These are phyloP conservation scores for Hiodon tergisus DNA, from an alignment of 2,113 vertebrate species.

Conservation along the genomic window DNA sequence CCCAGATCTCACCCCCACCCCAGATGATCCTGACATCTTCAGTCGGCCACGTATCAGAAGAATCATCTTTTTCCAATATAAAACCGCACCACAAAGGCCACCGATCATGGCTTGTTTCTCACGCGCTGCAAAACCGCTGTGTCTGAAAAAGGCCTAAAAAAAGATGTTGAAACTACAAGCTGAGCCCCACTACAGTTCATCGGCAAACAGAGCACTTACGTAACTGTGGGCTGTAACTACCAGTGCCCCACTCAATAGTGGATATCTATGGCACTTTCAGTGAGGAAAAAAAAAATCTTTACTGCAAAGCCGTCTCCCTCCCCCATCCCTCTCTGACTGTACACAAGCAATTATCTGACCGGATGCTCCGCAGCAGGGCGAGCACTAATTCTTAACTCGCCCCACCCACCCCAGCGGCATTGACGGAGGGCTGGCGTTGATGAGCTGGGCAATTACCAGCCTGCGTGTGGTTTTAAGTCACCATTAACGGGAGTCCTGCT, in stretches of 20 bases:
- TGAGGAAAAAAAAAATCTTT: slow-evolving; percentile 28
- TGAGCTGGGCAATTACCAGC: slow-evolving; percentile 31
- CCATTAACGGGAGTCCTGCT: not conserved
- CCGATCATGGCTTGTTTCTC: too few species aligned
- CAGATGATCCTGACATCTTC: too few species aligned
- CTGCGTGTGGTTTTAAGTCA: not conserved
- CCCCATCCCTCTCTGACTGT: slow-evolving; percentile 15
- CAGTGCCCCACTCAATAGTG: slow-evolving; percentile 2
- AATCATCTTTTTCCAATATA: too few species aligned
- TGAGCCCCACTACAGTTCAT: too few species aligned
- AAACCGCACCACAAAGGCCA: too few species aligned
- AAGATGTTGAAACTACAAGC: too few species aligned
- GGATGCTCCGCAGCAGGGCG: slow-evolving; percentile 14
- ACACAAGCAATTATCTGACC: slow-evolving; percentile 28
- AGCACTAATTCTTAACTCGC: slow-evolving; percentile 30
- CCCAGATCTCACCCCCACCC: too few species aligned
- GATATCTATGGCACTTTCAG: slow-evolving; percentile 61
- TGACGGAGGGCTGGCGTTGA: slow-evolving; percentile 9
- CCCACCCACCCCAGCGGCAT: slow-evolving; percentile 12
- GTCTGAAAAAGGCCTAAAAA: too few species aligned
- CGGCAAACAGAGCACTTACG: too few species aligned
- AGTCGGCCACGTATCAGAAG: too few species aligned
- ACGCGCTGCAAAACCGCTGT: too few species aligned
- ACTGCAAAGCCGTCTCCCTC: slow-evolving; percentile 13
- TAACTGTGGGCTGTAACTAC: too few species aligned